Evolutionary conservation across 2,888 invertebrate species (phyloP).

Genomic region (Branchipolynoe longqiensis): DNA sequence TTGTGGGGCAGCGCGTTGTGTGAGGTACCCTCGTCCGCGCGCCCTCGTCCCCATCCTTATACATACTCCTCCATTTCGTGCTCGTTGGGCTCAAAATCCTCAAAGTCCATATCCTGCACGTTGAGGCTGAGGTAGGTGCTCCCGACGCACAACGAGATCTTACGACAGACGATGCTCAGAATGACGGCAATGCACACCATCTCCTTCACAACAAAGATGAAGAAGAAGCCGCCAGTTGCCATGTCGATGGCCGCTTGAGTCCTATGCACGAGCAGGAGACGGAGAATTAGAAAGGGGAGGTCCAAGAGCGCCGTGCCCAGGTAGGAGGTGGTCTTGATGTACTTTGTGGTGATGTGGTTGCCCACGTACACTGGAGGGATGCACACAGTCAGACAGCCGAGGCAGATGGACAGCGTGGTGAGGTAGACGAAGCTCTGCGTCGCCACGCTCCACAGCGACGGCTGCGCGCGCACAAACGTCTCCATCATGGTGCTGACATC

Average conservation of each 20-base stretch:
- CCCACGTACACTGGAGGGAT: slow-evolving; percentile 44
- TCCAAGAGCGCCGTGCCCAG: slow-evolving; percentile 36
- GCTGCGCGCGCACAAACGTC: background rate
- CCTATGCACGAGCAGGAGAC: slow-evolving; percentile 11
- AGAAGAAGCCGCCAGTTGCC: slow-evolving; percentile 44
- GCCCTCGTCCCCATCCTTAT: too few relatives aligned
- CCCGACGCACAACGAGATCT: slow-evolving; percentile 49
- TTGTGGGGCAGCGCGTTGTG: too few relatives aligned
- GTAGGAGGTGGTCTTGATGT: slow-evolving; percentile 50
- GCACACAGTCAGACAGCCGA: slow-evolving; percentile 34
- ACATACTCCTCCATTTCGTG: slow-evolving; percentile 55
- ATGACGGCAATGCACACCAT: slow-evolving; percentile 46
- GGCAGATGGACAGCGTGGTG: slow-evolving; percentile 27
- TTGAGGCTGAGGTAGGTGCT: slow-evolving; percentile 55
- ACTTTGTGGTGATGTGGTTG: slow-evolving; percentile 52
- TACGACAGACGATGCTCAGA: slow-evolving; percentile 1
- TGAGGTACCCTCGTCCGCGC: too few relatives aligned
- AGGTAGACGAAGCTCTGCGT: slow-evolving; percentile 35
- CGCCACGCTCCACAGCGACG: slow-evolving; percentile 10
- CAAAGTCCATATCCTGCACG: slow-evolving; percentile 46
- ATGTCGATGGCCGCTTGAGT: slow-evolving; percentile 25
- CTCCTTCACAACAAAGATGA: slow-evolving; percentile 37
- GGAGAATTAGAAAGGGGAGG: slow-evolving; percentile 29
- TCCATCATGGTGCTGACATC: slow-evolving; percentile 40
- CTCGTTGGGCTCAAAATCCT: slow-evolving; percentile 46